These are phyloP conservation scores for Dendroctonus ponderosae DNA, from an alignment of 1,140 invertebrate genomes.

Conservation along the genomic window DNA sequence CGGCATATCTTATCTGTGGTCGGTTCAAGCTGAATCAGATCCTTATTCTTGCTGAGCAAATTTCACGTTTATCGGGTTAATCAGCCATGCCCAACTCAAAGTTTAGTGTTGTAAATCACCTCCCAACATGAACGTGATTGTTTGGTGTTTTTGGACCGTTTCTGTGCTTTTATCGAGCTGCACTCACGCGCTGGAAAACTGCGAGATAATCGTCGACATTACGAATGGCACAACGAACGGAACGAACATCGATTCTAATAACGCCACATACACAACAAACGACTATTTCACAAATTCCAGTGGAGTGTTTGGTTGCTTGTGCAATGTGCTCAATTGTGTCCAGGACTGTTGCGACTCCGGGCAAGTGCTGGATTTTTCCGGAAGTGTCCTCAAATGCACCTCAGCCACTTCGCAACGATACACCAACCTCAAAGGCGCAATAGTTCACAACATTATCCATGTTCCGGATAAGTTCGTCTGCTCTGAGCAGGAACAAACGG, in stretches of 20 bases:
- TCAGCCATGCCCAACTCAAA: no score
- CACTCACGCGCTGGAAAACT: constrained; percentile 1
- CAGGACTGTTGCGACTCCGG: constrained; percentile 35
- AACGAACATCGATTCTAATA: constrained; percentile 23
- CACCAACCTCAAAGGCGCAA: constrained; percentile 8
- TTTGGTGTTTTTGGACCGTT: no score
- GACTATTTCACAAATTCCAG: constrained; percentile 29
- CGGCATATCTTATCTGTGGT: no score
- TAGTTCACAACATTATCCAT: constrained; percentile 15
- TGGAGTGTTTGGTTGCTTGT: constrained; percentile 34
- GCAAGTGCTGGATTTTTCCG: constrained; percentile 7
- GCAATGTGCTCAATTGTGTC: constrained; percentile 30
- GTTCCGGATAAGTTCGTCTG: constrained; percentile 28
- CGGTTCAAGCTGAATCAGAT: no score
- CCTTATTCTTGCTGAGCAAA: no score
- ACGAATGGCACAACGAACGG: constrained; percentile 23
- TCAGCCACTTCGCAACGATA: neutral
- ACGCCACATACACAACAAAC: constrained; percentile 21
- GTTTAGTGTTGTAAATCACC: no score
- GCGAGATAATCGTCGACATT: constrained; percentile 29
- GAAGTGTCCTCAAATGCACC: neutral
- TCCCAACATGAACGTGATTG: no score
- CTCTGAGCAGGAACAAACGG: constrained; percentile 3
- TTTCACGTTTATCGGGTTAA: no score
- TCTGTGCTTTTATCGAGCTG: no score